These are phyloP conservation scores for Esox masquinongy DNA, from an alignment of 2,797 vertebrate genomes.

Conservation along the genomic window DNA sequence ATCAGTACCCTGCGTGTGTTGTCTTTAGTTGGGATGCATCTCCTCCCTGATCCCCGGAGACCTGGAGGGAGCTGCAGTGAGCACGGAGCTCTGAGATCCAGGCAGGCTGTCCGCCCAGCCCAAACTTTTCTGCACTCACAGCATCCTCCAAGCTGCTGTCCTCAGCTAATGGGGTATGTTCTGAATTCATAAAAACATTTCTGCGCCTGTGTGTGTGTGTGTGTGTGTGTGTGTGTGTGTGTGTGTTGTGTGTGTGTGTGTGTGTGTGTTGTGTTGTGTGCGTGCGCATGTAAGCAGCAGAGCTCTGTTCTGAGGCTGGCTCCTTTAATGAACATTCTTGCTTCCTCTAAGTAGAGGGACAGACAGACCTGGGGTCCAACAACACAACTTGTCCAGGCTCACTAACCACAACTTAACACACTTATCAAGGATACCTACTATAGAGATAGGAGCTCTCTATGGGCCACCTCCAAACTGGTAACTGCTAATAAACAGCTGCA, in stretches of 20 bases:
- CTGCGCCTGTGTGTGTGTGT: background rate
- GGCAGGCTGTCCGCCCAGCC: background rate
- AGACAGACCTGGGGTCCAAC: background rate
- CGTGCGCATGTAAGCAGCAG: background rate
- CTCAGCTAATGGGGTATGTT: conserved; percentile 16
- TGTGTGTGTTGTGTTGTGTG: background rate
- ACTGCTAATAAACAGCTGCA: no score
- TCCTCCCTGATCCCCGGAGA: background rate
- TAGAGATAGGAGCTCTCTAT: background rate
- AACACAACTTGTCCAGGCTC: background rate
- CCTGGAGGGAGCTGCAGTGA: background rate
- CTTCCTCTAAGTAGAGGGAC: background rate
- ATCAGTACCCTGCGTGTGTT: conserved; percentile 9
- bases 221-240: background rate
- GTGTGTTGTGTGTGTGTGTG: background rate
- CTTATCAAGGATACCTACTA: background rate
- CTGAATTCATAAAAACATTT: background rate
- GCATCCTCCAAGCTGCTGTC: background rate
- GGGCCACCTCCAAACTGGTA: no score
- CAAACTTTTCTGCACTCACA: background rate
- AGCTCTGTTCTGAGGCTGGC: conserved; percentile 3
- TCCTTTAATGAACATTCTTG: background rate
- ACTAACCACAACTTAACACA: background rate
- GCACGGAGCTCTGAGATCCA: background rate
- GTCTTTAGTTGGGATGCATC: conserved; percentile 1